Percentiles rank a stretch among this genome's conserved stretches.
Evolutionary conservation across 1,140 invertebrate species (phyloP).

Genomic region (Lutraria rhynchaena): DNA sequence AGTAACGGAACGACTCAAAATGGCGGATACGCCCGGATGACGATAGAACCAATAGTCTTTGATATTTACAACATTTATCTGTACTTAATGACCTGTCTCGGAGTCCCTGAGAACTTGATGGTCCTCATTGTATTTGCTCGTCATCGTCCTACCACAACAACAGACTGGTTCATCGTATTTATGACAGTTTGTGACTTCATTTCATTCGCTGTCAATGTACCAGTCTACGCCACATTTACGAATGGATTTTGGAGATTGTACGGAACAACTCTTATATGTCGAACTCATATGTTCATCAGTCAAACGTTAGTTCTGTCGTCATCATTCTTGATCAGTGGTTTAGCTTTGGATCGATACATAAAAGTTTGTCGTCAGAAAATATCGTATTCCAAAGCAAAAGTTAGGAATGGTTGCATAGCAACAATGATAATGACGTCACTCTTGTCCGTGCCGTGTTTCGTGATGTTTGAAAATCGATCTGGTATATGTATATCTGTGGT

Average conservation of each 20-base stretch:
- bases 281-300: constrained; percentile 43
- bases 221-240: constrained; percentile 40
- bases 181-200: constrained; percentile 39
- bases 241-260: constrained; percentile 14
- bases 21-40: no score
- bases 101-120: constrained; percentile 13
- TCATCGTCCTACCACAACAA: constrained; percentile 3
- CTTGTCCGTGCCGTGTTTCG: constrained; percentile 2
- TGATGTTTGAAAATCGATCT: constrained; percentile 16
- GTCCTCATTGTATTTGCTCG: constrained; percentile 29
- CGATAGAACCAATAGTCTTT: not conserved
- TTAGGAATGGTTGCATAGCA: constrained; percentile 5
- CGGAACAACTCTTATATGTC: constrained; percentile 14
- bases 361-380: constrained; percentile 23
- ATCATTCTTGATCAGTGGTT: constrained; percentile 37
- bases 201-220: constrained; percentile 18
- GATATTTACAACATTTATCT: constrained; percentile 20
- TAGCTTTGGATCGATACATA: constrained; percentile 44
- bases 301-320: constrained; percentile 46
- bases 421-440: not conserved
- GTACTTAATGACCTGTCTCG: constrained; percentile 25
- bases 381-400: not conserved
- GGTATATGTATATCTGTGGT: not conserved
- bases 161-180: constrained; percentile 50
- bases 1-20: no score